Evolutionary conservation across 2,888 invertebrate genomes (phyloP).

Genomic region (Oscheius sp.): DNA sequence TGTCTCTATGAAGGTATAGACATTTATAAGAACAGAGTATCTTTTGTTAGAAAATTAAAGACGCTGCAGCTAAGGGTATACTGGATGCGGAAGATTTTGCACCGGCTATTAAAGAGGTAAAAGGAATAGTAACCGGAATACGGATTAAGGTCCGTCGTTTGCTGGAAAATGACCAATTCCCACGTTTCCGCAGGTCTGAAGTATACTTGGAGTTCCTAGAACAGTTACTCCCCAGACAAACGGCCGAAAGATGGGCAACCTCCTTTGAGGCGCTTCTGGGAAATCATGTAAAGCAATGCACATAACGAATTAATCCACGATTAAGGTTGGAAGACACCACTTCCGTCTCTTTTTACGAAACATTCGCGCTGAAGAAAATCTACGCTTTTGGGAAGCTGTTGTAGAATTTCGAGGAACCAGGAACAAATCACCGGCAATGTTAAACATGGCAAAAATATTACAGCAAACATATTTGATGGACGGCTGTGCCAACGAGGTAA

Average conservation of each 20-base stretch:
- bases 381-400: constrained; percentile 71
- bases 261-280: constrained; percentile 70
- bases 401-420: constrained; percentile 62
- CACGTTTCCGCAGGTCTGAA: constrained; percentile 70
- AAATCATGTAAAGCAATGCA: constrained; percentile 58
- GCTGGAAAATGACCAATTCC: constrained; percentile 72
- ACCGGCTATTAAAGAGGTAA: constrained; percentile 65
- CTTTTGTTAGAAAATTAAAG: constrained; percentile 54
- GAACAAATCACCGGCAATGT: constrained; percentile 66
- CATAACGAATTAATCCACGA: neutral
- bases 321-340: constrained; percentile 69
- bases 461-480: constrained; percentile 68
- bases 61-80: constrained; percentile 57
- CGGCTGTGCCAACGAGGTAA: constrained; percentile 67
- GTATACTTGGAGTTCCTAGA: constrained; percentile 61
- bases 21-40: neutral
- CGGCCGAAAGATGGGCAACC: constrained; percentile 70
- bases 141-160: constrained; percentile 60
- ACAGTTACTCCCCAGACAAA: constrained; percentile 66
- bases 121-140: neutral
- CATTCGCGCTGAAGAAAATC: constrained; percentile 72
- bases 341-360: constrained; percentile 68
- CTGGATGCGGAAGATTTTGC: constrained; percentile 65
- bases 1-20: constrained; percentile 62
- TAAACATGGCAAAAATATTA: constrained; percentile 66